Evolutionary conservation across 2,797 vertebrate genomes (phyloP).

Genomic region (Steatocranus sp.): DNA sequence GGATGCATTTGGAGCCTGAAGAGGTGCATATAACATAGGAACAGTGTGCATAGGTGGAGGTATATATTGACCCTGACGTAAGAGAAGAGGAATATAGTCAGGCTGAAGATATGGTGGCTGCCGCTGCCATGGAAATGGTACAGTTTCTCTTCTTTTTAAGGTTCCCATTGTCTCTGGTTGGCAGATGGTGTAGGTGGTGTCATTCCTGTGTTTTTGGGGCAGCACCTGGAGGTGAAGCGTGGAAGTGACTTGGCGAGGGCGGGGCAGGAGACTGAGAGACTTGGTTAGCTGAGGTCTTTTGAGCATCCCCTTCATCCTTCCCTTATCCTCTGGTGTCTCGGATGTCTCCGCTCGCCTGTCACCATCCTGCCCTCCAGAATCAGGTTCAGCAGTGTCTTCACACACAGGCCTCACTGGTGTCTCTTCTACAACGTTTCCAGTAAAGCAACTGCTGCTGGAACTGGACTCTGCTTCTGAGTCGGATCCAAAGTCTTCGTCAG

Average conservation of each 20-base stretch:
- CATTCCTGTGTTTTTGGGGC: neutral
- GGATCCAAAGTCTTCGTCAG: neutral
- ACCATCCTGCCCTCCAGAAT: neutral
- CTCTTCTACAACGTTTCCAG: neutral
- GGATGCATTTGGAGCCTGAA: neutral
- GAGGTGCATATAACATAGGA: neutral
- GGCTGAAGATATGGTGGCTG: neutral
- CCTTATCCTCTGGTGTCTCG: fast-evolving
- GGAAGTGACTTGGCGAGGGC: neutral
- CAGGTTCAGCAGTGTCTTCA: neutral
- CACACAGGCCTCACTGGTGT: neutral
- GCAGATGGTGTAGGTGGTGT: neutral
- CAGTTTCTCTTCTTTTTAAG: neutral
- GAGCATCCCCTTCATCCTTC: fast-evolving
- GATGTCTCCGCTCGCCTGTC: neutral
- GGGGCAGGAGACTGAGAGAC: neutral
- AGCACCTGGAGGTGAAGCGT: slow-evolving; percentile 42
- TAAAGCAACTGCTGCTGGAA: neutral
- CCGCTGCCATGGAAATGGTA: neutral
- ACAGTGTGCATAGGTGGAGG: neutral
- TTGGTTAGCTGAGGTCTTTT: neutral
- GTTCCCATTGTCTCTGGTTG: fast-evolving
- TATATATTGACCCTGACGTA: neutral
- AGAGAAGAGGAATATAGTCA: neutral
- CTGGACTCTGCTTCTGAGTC: neutral